Base-by-base conservation (phyloP, 1,140 invertebrate genomes). In the Tribolium madens region DNA sequence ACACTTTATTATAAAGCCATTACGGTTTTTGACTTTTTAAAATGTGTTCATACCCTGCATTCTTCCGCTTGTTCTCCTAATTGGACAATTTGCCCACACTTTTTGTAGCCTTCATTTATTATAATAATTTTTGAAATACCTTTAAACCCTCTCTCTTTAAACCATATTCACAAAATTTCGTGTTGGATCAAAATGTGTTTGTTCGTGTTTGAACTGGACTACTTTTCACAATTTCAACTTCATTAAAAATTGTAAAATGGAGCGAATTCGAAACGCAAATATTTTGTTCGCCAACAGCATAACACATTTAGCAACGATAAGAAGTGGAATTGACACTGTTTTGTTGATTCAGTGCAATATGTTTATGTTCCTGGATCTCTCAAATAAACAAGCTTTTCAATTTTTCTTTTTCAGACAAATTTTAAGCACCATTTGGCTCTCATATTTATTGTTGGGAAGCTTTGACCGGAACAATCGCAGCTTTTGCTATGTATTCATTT, bases 1-100 rank as follows among this genome's bases (percentile, higher is more conserved):
- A 64, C 70, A 26, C 47, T 72, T 53, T 72, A 72, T 72, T 72
- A 72, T 72, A 72, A 72, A 72, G 70, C 7, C 70, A 72, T 72
- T 72, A 72, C 17, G 42, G 47, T 72, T 72, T 72, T 31, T 12
- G 57, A 33, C 26, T 64, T 64, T 64, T 64, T 64, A 26, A 26
- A 26, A 2, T 26, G 10, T 17, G 14, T 18, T 57, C 15, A n/a
- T 9, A 21, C 18, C 17, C 52, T 26, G 10, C 10, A 17, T 26
- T 26, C 21, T 26, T 26, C 10, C 17, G 52, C 10, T 42, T 42
- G 9, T 12, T 12, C 6, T 17, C 52, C 15, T 57, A 57, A 57
- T 57, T 57, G 52, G 18, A 18, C 14, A 18, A n/a, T 57, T 21
- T 26, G 21, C 1, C 21, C 21, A 26, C 21, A 26, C 0, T 26